phyloP scores from a whole-genome alignment of 1,140 invertebrate species.

The Palaemon carinicauda region DNA sequence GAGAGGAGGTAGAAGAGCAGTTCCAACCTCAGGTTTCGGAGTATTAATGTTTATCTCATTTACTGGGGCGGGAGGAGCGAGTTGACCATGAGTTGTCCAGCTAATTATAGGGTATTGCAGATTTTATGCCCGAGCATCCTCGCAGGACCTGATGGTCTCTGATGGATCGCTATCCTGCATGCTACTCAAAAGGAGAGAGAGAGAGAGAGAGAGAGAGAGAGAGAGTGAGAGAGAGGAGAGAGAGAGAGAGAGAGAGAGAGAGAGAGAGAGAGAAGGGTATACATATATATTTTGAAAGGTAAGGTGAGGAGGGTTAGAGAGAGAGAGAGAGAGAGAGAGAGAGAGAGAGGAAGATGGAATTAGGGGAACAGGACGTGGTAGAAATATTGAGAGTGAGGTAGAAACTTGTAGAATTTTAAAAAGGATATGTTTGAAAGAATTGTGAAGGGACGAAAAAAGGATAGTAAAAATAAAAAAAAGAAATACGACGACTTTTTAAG shows the following conservation, averaged over 20 bases:
- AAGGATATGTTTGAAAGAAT: background rate
- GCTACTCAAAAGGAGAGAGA: slow-evolving; percentile 2
- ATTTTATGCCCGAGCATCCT: slow-evolving; percentile 52
- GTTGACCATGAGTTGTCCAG: slow-evolving; percentile 43
- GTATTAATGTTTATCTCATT: slow-evolving; percentile 45
- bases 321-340: no score
- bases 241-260: background rate
- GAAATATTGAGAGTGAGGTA: background rate
- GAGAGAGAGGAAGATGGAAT: background rate
- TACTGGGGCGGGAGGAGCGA: slow-evolving; percentile 11
- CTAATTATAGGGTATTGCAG: slow-evolving; percentile 52
- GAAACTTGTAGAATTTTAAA: background rate
- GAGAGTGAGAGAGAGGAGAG: background rate
- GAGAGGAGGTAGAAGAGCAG: background rate
- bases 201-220: background rate
- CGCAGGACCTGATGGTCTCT: slow-evolving; percentile 37
- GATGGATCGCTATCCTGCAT: slow-evolving; percentile 48
- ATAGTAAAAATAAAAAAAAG: background rate
- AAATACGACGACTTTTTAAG: background rate
- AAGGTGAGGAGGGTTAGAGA: background rate
- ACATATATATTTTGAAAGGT: background rate
- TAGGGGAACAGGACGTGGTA: background rate
- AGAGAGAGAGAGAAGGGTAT: background rate
- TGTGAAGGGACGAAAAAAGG: background rate
- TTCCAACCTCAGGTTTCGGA: slow-evolving; percentile 19